phyloP scores from a whole-genome alignment of 2,888 invertebrate genomes.

The Heliothis peltigera region DNA sequence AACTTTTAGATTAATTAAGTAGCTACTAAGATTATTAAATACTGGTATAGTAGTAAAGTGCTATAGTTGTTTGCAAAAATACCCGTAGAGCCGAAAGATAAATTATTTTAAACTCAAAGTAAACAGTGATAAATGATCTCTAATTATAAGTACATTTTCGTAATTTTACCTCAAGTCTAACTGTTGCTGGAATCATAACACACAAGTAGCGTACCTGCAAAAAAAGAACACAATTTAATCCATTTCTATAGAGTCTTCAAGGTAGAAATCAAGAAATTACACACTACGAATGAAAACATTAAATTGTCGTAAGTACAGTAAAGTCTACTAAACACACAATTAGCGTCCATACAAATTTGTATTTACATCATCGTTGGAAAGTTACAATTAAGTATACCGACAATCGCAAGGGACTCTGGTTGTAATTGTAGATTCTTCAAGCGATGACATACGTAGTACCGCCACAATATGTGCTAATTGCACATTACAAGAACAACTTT shows the following conservation, averaged over 20 bases:
- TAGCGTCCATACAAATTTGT: constrained; percentile 30
- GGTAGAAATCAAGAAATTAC: constrained; percentile 33
- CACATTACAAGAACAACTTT: constrained; percentile 75
- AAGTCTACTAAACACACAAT: constrained; percentile 45
- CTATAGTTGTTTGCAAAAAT: too few species aligned
- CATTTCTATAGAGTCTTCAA: constrained; percentile 20
- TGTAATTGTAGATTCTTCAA: constrained; percentile 71
- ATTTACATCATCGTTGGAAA: constrained; percentile 27
- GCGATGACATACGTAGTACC: constrained; percentile 49
- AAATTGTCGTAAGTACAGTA: constrained; percentile 36
- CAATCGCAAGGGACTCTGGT: constrained; percentile 75
- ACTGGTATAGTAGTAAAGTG: too few species aligned
- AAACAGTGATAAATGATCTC: too few species aligned
- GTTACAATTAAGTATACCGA: constrained; percentile 60
- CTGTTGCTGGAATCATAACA: not conserved
- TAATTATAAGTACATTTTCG: not conserved
- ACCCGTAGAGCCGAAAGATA: too few species aligned
- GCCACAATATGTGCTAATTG: constrained; percentile 82
- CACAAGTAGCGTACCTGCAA: constrained; percentile 26
- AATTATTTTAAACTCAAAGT: too few species aligned
- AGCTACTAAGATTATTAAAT: too few species aligned
- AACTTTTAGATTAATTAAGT: too few species aligned
- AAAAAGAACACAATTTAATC: not conserved
- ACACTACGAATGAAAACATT: constrained; percentile 41
- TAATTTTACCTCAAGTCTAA: not conserved